Evolutionary conservation across 1,140 invertebrate genomes (phyloP).

Genomic region (Nephila pilipes): DNA sequence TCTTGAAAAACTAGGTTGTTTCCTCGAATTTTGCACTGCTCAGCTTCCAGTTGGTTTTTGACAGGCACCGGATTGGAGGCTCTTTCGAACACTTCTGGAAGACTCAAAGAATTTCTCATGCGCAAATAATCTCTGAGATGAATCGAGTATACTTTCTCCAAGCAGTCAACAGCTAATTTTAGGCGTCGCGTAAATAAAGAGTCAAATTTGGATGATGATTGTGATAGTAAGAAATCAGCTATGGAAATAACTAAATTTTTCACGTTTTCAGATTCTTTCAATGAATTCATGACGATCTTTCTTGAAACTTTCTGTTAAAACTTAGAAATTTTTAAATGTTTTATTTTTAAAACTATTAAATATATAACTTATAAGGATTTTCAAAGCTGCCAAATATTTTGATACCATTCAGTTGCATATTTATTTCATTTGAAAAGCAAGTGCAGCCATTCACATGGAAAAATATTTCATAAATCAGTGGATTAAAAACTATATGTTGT

Average conservation of each 20-base stretch:
- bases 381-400: too few relatives aligned
- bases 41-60: background rate
- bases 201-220: background rate
- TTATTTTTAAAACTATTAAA: background rate
- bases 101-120: background rate
- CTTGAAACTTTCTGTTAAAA: too few relatives aligned
- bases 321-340: background rate
- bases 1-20: background rate
- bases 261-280: background rate
- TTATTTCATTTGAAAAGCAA: background rate
- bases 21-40: background rate
- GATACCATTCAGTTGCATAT: background rate
- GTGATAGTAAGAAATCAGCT: background rate
- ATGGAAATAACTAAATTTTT: background rate
- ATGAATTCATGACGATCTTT: background rate
- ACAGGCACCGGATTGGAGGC: constrained; percentile 4
- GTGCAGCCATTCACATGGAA: background rate
- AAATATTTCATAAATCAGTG: too few relatives aligned
- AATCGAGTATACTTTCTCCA: constrained; percentile 13
- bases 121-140: background rate
- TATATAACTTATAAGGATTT: background rate
- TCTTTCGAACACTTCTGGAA: background rate
- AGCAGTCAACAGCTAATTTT: background rate
- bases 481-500: too few relatives aligned
- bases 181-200: background rate